Base-by-base conservation (phyloP, 2,888 invertebrate genomes). In the Cryptus armator region DNA sequence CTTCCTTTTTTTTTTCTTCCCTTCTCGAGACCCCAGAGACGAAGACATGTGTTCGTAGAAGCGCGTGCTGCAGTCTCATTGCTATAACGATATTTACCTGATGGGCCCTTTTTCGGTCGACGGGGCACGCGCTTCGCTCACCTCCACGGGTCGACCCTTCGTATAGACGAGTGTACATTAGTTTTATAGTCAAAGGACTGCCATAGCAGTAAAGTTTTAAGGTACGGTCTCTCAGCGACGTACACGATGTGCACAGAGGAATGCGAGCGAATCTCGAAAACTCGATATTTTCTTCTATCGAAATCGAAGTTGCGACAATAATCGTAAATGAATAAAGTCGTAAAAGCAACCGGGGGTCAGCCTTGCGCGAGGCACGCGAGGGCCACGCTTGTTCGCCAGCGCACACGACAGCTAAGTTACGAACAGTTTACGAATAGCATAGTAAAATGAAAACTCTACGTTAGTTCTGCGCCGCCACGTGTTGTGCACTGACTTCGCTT, bases 301-400 rank as follows among this genome's bases (percentile, higher is more conserved):
- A 70, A 80, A 83, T 84, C 68, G 37, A 68, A 82, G 80, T 81
- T 71, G 59, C 62, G 85, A 81, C 90, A 89, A 92, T 90, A 91
- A 91, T 91, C 89, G 85, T 91, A 90, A 91, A 90, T 81, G 87
- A 88, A 90, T 90, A 89, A 91, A 91, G 32, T 67, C 74, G 83
- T 87, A 87, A 89, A 88, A 68, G 76, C 66, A 68, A 62, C 16
- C 51, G 37, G 66, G 79, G 78, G 74, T 74, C 71, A 71, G 44
- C 77, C 48, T 51, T 53, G 37, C 46, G 12, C 56, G 70, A 84
- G 87, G 83, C 87, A 87, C 86, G 83, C 81, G 84, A 84, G 83
- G 81, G 85, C 85, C 89, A 88, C 89, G 88, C 87, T 87, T 87
- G 85, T 76, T 53, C 48, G 48, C 43, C 51, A 16, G 43, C 24